A percentile compares a stretch with the other conserved stretches of the same genome.
Evolutionary conservation across 2,113 vertebrate genomes (phyloP).

Genomic region (Ardeotis arabs): DNA sequence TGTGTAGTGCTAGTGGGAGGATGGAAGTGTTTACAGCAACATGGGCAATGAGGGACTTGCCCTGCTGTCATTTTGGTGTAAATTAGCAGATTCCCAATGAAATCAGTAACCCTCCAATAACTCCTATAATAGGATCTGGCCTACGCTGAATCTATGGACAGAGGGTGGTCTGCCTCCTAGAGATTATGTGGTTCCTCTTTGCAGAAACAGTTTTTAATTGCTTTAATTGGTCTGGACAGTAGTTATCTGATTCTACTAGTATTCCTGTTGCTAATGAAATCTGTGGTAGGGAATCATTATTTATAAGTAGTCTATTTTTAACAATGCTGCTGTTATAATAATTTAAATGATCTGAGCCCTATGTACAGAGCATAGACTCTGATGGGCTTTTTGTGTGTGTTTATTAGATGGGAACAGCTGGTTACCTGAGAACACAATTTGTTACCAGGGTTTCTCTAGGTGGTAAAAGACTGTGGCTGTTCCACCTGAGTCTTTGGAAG

Average conservation of each 20-base stretch:
- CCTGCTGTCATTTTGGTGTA: background rate
- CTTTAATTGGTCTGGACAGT: background rate
- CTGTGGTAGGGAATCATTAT: background rate
- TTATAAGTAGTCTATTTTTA: slow-evolving; percentile 34
- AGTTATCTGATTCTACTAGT: background rate
- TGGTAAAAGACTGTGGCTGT: background rate
- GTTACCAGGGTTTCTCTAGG: background rate
- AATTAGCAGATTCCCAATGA: background rate
- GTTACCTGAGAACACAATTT: background rate
- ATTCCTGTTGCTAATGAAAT: background rate
- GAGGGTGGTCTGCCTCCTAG: background rate
- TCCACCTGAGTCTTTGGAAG: background rate
- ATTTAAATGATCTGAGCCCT: background rate
- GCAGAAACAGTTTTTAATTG: background rate
- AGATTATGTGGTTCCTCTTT: background rate
- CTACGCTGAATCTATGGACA: background rate
- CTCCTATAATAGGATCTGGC: background rate
- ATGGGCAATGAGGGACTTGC: background rate
- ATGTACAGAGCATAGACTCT: background rate
- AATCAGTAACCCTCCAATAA: background rate
- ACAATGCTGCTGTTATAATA: background rate
- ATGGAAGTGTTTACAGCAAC: background rate
- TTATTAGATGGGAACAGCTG: slow-evolving; percentile 3
- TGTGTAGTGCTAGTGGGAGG: background rate
- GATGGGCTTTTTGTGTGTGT: background rate